phyloP scores from a whole-genome alignment of 2,797 vertebrate species.

The Acomys russatus region DNA sequence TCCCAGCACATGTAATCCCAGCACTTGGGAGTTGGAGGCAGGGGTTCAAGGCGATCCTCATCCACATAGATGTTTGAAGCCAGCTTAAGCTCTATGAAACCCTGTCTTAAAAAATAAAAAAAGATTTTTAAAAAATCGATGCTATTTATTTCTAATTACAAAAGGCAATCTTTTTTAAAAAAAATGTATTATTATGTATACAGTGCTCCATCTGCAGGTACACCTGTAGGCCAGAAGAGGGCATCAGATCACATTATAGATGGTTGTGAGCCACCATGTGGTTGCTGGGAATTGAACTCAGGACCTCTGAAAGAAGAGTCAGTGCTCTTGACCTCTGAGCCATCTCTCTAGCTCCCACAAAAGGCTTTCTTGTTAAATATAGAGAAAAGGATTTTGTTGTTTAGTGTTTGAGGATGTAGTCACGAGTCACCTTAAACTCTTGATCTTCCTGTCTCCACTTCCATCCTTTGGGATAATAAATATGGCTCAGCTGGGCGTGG shows the following conservation, averaged over 20 bases:
- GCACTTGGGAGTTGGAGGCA: not conserved
- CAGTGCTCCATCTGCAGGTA: too few relatives aligned
- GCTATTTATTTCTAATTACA: not conserved
- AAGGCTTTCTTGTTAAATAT: not conserved
- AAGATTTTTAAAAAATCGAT: not conserved
- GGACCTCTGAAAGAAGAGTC: too few relatives aligned
- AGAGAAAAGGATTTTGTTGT: not conserved
- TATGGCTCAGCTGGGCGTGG: not conserved
- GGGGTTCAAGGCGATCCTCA: not conserved
- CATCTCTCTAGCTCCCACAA: not conserved
- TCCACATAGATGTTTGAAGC: not conserved
- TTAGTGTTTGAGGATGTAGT: not conserved
- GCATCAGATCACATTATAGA: too few relatives aligned
- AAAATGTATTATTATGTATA: too few relatives aligned
- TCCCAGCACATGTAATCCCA: not conserved
- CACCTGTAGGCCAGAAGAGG: too few relatives aligned
- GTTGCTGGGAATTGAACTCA: too few relatives aligned
- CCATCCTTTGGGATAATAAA: not conserved
- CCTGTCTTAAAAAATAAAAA: not conserved
- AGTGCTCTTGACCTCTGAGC: too few relatives aligned
- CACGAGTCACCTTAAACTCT: not conserved
- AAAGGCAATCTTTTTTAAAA: too few relatives aligned
- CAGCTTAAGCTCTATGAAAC: not conserved
- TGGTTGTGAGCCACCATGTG: too few relatives aligned
- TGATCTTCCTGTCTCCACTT: not conserved